Evolutionary conservation across 1,140 invertebrate species (phyloP), one percentile per base, ranked within the genome.

Genomic region (Charaxes varanes): DNA sequence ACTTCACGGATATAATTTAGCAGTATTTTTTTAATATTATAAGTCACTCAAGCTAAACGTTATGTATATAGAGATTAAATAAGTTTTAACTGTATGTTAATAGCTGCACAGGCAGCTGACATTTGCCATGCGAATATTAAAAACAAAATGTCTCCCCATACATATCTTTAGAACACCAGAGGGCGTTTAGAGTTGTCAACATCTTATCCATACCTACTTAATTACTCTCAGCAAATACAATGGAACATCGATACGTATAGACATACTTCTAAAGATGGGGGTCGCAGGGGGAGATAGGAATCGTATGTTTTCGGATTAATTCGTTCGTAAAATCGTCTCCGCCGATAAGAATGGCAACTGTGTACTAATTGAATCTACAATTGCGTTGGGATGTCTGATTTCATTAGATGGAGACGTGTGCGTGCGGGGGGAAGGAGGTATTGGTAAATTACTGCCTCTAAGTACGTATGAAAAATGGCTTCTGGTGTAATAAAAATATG

Each of bases 221-320:
- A 76, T 79, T 79, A 76, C 70, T 53, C 53, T 62, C 59, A 48
- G 65, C 73, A 74, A 78, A 78, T 61, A 74, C 65, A 74, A 78
- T 73, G 61, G 49, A 42, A 34, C 52, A 60, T 67, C 62, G 53
- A 70, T 65, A 56, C 40, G 53, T 62, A 60, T 47, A 49, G 52
- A 54, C 51, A 46, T 58, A 57, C 55, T 57, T 53, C 41, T 49
- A 61, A 69, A 72, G 65, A 63, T 49, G 58, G 54, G 51, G 63
- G 62, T 43, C 56, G 47, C 28, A 27, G 52, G 68, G 69, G 73
- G 65, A 76, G 77, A 76, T 77, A 77, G 59, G 51, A 70, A 71
- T 76, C 74, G 74, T 82, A 77, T 79, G 74, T 79, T 82, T 82
- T 79, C 66, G 74, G 72, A 79, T 79, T 79, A 79, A 82, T 82